Percentiles rank a stretch among this genome's conserved stretches.
Evolutionary conservation across 2,888 invertebrate genomes (phyloP).

Genomic region (Heliconius ismenius): DNA sequence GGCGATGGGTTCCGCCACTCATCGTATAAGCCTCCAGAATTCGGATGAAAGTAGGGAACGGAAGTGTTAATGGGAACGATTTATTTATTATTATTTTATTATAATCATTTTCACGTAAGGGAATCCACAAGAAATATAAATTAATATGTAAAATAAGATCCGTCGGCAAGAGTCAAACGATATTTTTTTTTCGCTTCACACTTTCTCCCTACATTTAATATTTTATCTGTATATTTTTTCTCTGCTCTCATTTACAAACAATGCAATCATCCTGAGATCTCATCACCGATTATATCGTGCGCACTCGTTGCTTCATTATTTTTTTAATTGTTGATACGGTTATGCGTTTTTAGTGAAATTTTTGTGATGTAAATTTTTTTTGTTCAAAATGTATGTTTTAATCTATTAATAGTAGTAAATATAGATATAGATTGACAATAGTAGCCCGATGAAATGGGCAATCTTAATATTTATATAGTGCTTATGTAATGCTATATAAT

Average conservation of each 20-base stretch:
- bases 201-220: not conserved
- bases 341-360: slow-evolving; percentile 17
- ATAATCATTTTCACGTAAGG: too few species aligned
- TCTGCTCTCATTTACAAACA: slow-evolving; percentile 74
- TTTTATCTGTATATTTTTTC: slow-evolving; percentile 55
- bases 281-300: slow-evolving; percentile 67
- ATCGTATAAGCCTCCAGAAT: too few species aligned
- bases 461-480: too few species aligned
- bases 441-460: too few species aligned
- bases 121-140: not conserved
- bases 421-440: too few species aligned
- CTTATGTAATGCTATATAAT: too few species aligned
- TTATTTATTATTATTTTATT: too few species aligned
- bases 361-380: not conserved
- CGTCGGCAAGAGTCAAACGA: slow-evolving; percentile 19
- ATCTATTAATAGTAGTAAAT: too few species aligned
- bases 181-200: too few species aligned
- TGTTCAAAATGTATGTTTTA: not conserved
- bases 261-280: slow-evolving; percentile 66
- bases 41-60: too few species aligned
- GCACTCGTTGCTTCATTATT: slow-evolving; percentile 49
- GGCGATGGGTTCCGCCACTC: too few species aligned
- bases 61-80: too few species aligned
- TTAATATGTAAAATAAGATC: not conserved
- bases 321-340: slow-evolving; percentile 34